Conservation (phyloP, 2,888 invertebrate genomes). For the Lacanobia oleracea region DNA sequence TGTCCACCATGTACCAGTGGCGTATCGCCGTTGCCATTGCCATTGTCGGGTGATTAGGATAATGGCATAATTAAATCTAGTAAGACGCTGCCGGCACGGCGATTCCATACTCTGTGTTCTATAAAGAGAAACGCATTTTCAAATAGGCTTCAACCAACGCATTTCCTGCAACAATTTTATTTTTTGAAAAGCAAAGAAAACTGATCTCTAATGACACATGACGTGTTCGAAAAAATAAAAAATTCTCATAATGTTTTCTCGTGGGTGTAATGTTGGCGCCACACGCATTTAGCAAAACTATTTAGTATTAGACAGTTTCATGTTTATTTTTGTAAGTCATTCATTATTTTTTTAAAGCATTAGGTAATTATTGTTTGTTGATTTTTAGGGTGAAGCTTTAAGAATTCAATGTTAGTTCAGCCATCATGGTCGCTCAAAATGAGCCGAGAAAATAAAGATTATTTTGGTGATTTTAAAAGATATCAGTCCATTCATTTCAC, state of each 20-base stretch:
- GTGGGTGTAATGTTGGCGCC: constrained; percentile 59
- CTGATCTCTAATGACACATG: constrained; percentile 8
- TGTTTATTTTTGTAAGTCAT: constrained; percentile 53
- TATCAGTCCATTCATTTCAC: background rate
- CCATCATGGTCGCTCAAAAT: background rate
- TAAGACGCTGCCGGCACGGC: too few relatives aligned
- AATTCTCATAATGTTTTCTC: constrained; percentile 3
- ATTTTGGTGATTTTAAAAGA: background rate
- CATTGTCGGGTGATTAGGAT: too few relatives aligned
- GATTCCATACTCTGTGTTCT: background rate
- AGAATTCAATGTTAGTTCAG: background rate
- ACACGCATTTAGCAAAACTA: constrained; percentile 35
- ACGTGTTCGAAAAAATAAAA: constrained; percentile 12
- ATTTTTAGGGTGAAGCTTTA: background rate
- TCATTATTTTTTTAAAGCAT: constrained; percentile 35
- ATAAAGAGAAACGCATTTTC: background rate
- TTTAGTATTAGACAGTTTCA: constrained; percentile 10
- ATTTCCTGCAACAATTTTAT: background rate
- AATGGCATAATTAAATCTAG: too few relatives aligned
- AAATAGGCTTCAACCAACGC: constrained; percentile 1
- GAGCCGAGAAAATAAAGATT: background rate
- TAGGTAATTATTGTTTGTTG: background rate
- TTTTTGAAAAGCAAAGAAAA: constrained; percentile 19
- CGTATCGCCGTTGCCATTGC: too few relatives aligned
- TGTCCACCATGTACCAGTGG: too few relatives aligned